Evolutionary conservation across 2,797 vertebrate genomes (phyloP), one percentile per base, ranked within the genome.

Genomic region (Acanthiza pusilla): DNA sequence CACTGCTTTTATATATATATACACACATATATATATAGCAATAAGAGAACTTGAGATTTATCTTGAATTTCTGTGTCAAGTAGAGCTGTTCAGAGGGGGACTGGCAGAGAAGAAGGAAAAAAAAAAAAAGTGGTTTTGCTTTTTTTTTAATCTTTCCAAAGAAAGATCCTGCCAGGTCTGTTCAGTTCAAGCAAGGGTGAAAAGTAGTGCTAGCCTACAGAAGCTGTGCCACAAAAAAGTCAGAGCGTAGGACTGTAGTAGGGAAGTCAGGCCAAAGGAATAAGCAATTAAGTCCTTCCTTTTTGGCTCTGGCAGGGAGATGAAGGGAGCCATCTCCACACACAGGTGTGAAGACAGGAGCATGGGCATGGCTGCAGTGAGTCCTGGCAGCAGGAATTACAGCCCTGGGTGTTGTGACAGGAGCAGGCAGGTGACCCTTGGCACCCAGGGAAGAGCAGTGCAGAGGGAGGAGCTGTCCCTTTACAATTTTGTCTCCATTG

Each of bases 321-420:
- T 16, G 40, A 9, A 25, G 27, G 70, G 4, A 62, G 6, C 26
- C 15, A 2, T 9, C 27, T 21, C 12, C 9, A 0, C 48, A 1
- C 25, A 2, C 1, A 50, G 63, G 58, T 16, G 63, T 11, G 43
- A 45, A 10, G 67, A 11, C 0, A 4, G 18, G 47, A 34, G 55
- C 5, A 0, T 17, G 10, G 21, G 36, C 18, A 0, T 2, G 63
- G 47, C 47, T 26, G 50, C 5, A 4, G 26, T 4, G 65, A 20
- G 4, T 51, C 6, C 57, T 10, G 65, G 42, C n/a, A 34, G 71
- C 45, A 18, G 77, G 55, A 58, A 25, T 32, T 13, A 8, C 36
- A 21, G 43, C 53, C 4, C 43, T 3, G 62, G 5, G 7, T 21
- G 57, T 3, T 32, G 57, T 11, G n/a, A 17, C 12, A 23, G 14